Evolutionary conservation across 1,140 invertebrate species (phyloP).

Genomic region (Drosophila eugracilis): DNA sequence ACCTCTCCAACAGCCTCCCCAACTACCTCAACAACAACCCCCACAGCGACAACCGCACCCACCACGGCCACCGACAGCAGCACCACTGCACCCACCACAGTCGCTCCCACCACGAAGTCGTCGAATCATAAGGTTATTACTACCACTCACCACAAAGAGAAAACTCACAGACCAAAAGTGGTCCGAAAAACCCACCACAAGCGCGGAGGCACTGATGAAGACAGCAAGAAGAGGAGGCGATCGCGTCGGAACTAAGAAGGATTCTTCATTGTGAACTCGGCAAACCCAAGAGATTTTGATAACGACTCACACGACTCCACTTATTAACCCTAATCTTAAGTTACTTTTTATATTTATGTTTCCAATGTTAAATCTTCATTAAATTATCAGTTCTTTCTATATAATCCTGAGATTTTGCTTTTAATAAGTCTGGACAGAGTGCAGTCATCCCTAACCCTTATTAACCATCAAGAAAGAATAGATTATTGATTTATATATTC

Average conservation of each 20-base stretch:
- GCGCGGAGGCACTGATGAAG: not conserved
- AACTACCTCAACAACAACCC: not conserved
- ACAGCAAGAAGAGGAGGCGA: not conserved
- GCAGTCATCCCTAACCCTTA: too few relatives aligned
- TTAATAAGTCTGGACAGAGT: too few relatives aligned
- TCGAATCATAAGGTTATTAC: not conserved
- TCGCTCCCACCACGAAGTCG: not conserved
- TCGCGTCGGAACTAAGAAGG: not conserved
- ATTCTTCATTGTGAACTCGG: not conserved
- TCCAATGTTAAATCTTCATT: conserved; percentile 1
- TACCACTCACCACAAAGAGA: not conserved
- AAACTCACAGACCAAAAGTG: not conserved
- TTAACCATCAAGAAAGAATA: too few relatives aligned
- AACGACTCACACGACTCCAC: not conserved
- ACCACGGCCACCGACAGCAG: not conserved
- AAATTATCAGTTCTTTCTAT: too few relatives aligned
- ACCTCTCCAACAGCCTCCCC: not conserved
- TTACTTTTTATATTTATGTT: not conserved
- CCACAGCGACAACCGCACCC: not conserved
- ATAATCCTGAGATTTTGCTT: not conserved
- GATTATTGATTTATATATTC: too few relatives aligned
- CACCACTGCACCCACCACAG: not conserved
- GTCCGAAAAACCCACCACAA: not conserved
- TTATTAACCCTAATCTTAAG: not conserved
- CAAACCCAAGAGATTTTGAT: not conserved